A percentile compares a stretch with the other conserved stretches of the same genome.
Evolutionary conservation across 2,888 invertebrate genomes (phyloP).

Genomic region (Eubasilissa splendida): DNA sequence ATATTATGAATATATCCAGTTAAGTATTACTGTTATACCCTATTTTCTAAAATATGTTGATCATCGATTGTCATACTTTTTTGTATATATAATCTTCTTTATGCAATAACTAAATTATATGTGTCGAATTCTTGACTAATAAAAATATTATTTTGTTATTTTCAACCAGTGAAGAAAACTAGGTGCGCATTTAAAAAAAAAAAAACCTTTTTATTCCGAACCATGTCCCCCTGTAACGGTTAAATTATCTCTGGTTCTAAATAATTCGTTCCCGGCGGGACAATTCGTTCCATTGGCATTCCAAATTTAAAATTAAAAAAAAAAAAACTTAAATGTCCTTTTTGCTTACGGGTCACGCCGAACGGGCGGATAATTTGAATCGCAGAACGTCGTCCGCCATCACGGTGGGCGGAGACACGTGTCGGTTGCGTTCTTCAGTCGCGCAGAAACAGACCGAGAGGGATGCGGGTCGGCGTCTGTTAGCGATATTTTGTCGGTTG

Average conservation of each 20-base stretch:
- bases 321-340: constrained; percentile 27
- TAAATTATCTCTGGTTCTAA: constrained; percentile 17
- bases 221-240: background rate
- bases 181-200: background rate
- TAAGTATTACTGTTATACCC: no score
- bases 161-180: no score
- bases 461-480: background rate
- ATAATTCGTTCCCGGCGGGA: constrained; percentile 29
- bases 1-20: no score
- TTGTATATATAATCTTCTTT: no score
- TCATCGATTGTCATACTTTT: no score
- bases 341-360: constrained; percentile 39
- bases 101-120: no score
- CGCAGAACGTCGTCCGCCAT: background rate
- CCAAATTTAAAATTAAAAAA: constrained; percentile 39
- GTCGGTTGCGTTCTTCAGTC: background rate
- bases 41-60: no score
- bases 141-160: no score
- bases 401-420: background rate
- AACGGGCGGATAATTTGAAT: constrained; percentile 36
- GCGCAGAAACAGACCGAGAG: background rate
- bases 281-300: constrained; percentile 25
- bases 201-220: constrained; percentile 13
- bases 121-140: no score
- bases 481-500: constrained; percentile 4